Conservation (phyloP, 2,888 invertebrate species). For the Amphipyra berbera region DNA sequence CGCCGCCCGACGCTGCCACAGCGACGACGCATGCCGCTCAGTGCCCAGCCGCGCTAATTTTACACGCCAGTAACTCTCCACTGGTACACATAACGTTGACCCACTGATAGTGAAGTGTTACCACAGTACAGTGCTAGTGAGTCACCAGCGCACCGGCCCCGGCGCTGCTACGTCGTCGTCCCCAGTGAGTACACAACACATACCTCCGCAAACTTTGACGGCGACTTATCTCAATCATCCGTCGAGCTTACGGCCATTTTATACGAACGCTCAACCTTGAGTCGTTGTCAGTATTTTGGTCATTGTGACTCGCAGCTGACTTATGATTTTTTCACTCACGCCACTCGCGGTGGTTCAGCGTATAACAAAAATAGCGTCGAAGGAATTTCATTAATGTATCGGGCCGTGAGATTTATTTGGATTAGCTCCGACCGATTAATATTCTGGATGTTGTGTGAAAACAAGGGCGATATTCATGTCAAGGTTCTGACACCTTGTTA, state of each 20-base stretch:
- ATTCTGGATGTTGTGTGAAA: slow-evolving; percentile 72
- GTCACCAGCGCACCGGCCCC: slow-evolving; percentile 45
- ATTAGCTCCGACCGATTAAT: slow-evolving; percentile 70
- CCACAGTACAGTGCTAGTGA: slow-evolving; percentile 68
- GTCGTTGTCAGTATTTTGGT: slow-evolving; percentile 82
- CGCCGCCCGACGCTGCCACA: slow-evolving; percentile 77
- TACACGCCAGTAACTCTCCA: slow-evolving; percentile 79
- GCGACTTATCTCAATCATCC: slow-evolving; percentile 76
- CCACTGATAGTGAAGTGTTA: slow-evolving; percentile 84
- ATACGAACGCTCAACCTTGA: slow-evolving; percentile 84
- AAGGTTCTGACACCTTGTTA: slow-evolving; percentile 79
- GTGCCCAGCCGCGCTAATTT: slow-evolving; percentile 76
- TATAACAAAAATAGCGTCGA: slow-evolving; percentile 63
- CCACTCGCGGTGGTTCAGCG: slow-evolving; percentile 52
- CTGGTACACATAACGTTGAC: slow-evolving; percentile 72
- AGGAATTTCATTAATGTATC: slow-evolving; percentile 70
- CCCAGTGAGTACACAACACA: slow-evolving; percentile 71
- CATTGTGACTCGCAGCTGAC: slow-evolving; percentile 77
- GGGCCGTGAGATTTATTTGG: slow-evolving; percentile 67
- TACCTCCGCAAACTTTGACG: slow-evolving; percentile 65
- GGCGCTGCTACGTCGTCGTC: slow-evolving; percentile 37
- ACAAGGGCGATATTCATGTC: slow-evolving; percentile 77
- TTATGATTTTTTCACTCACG: slow-evolving; percentile 63
- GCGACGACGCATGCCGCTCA: slow-evolving; percentile 74
- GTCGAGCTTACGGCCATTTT: slow-evolving; percentile 83